Base-by-base conservation (phyloP, 2,113 vertebrate genomes). In the Myotis yumanensis region DNA sequence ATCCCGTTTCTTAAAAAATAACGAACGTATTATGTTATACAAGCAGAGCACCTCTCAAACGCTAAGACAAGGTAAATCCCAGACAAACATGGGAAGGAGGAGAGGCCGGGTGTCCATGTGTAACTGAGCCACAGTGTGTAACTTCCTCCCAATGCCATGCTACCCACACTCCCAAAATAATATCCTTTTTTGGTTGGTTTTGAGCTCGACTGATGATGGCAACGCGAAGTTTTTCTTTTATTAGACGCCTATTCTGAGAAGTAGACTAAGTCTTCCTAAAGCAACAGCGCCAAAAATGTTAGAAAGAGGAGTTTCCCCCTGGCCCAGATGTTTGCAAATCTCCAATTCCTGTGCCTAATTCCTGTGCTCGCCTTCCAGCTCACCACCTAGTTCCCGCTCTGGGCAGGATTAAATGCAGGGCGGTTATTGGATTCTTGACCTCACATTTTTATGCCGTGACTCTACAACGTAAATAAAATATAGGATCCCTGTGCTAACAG, bases 1-100 rank as follows among this genome's bases (percentile, higher is more conserved):
- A 82, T n/a, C 25, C 25, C 20, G 43, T 82, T 82, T 76, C 71
- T 35, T 86, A 18, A 37, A 92, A 89, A 71, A 71, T 25, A 77
- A 62, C 12, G 22, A 59, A 75, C 46, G 32, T 17, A n/a, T 28
- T 43, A 30, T 69, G 5, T 46, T 86, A 51, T 46, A 20, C 6
- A 30, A 48, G 46, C 52, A 73, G 9, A 18, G 7, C 28, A 4
- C 14, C 37, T 9, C n/a, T 57, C 64, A 72, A 2, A 66, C 35
- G 59, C 48, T 83, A 43, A 88, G 11, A 75, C 14, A 46, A 32
- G 54, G 51, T 5, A 3, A 68, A 46, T 75, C 73, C 15, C 62
- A 89, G 51, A 25, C 18, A 71, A 32, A 90, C 40, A 18, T 17
- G 11, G 46, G 57, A 30, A 71, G 80, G 52, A 28, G 4, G 35